Conservation (phyloP, 1,140 invertebrate species). For the Hormaphis cornu region DNA sequence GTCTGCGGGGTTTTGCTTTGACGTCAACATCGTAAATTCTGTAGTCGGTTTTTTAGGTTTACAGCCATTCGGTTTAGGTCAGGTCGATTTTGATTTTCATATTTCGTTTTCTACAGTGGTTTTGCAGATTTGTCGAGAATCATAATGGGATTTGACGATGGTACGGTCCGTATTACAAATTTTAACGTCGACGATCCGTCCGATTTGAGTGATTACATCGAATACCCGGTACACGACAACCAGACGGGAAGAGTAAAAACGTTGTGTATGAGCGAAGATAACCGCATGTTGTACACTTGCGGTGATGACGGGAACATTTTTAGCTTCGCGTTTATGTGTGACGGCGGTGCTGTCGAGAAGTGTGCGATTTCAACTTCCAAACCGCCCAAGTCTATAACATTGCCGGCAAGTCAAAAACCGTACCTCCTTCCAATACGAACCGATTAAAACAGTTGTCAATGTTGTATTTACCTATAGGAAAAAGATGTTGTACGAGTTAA, state of each 20-base stretch:
- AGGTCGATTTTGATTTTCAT: too few species aligned
- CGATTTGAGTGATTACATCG: constrained; percentile 59
- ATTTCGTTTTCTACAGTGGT: too few species aligned
- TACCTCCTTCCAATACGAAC: too few species aligned
- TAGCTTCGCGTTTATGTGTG: constrained; percentile 51
- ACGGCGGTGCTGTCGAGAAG: background rate
- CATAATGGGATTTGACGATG: constrained; percentile 57
- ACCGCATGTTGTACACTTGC: constrained; percentile 51
- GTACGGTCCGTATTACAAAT: constrained; percentile 54
- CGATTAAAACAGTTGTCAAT: too few species aligned
- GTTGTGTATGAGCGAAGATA: constrained; percentile 57
- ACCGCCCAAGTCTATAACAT: background rate
- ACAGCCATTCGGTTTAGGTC: background rate
- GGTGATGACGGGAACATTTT: constrained; percentile 77
- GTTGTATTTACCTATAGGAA: too few species aligned
- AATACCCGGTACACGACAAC: constrained; percentile 66
- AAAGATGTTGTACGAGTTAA: background rate
- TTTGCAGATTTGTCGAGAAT: too few species aligned
- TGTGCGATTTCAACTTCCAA: background rate
- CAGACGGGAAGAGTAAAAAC: constrained; percentile 61
- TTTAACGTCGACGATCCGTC: constrained; percentile 43
- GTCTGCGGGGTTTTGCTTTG: too few species aligned
- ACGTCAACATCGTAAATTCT: too few species aligned
- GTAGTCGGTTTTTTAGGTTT: background rate
- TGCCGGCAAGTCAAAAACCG: too few species aligned